Evolutionary conservation across 2,888 invertebrate genomes (phyloP).

Genomic region (Nesidiocoris tenuis): DNA sequence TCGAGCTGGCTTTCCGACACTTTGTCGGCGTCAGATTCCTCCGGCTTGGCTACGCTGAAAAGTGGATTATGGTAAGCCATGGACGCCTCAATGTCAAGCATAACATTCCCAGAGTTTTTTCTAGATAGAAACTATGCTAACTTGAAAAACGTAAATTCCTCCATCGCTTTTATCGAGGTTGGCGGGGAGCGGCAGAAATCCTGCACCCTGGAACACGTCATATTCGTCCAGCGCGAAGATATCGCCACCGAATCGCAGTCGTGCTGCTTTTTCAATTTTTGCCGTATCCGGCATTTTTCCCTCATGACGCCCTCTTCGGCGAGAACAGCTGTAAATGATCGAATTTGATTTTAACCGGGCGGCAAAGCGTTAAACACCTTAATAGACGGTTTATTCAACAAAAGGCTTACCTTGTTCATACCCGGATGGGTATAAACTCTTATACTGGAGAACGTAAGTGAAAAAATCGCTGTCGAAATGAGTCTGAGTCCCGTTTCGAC

Average conservation of each 20-base stretch:
- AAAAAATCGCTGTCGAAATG: slow-evolving; percentile 40
- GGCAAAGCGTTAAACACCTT: no score
- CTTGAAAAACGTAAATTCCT: slow-evolving; percentile 5
- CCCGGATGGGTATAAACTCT: slow-evolving; percentile 14
- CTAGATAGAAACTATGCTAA: no score
- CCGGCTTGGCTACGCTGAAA: neutral
- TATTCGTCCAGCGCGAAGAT: slow-evolving; percentile 26
- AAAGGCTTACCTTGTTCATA: slow-evolving; percentile 34
- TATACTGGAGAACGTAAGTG: slow-evolving; percentile 24
- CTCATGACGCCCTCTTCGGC: slow-evolving; percentile 10
- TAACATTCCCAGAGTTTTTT: no score
- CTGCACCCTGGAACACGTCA: slow-evolving; percentile 16
- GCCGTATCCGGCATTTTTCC: slow-evolving; percentile 20
- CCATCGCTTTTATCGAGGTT: slow-evolving; percentile 2
- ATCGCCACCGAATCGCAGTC: slow-evolving; percentile 6
- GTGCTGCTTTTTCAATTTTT: slow-evolving; percentile 3
- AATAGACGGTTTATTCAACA: neutral
- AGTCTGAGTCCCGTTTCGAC: slow-evolving; percentile 28
- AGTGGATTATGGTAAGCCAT: no score
- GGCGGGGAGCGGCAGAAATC: slow-evolving; percentile 12
- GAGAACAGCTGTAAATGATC: slow-evolving; percentile 11
- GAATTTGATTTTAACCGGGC: no score
- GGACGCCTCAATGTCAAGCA: no score
- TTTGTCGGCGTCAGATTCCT: slow-evolving; percentile 25
- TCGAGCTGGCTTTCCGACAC: slow-evolving; percentile 19